phyloP scores from a whole-genome alignment of 2,888 invertebrate species.

The Ceratothoa steindachneri region DNA sequence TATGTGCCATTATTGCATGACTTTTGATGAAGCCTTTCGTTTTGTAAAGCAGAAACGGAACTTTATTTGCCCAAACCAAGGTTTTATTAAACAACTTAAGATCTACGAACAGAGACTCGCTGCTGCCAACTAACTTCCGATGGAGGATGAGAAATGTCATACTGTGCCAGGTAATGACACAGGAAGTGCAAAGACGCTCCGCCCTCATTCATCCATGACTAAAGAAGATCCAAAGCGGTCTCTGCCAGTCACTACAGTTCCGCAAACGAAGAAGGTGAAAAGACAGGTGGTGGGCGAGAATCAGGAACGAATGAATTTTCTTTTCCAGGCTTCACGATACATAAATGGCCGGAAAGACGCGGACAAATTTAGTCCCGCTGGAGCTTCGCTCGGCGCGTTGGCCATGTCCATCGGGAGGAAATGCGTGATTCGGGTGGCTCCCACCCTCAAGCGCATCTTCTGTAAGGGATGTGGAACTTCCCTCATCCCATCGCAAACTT shows the following conservation, averaged over 20 bases:
- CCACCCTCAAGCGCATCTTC: slow-evolving; percentile 28
- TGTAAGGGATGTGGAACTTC: slow-evolving; percentile 34
- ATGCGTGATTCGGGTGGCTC: slow-evolving; percentile 31
- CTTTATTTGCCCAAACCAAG: slow-evolving; percentile 93
- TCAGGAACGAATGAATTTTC: slow-evolving; percentile 40
- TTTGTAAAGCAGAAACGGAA: slow-evolving; percentile 85
- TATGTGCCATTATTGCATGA: slow-evolving; percentile 66
- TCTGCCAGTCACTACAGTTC: not conserved
- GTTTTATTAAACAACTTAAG: slow-evolving; percentile 88
- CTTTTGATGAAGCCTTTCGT: slow-evolving; percentile 77
- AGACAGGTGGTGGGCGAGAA: slow-evolving; percentile 35
- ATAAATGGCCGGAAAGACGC: not conserved
- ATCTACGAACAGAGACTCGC: slow-evolving; percentile 28
- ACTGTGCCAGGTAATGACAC: too few species aligned
- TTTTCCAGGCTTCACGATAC: slow-evolving; percentile 28
- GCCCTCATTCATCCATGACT: too few species aligned
- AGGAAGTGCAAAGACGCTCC: too few species aligned
- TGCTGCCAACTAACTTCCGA: too few species aligned
- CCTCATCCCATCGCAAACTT: slow-evolving; percentile 29
- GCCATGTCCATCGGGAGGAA: slow-evolving; percentile 25
- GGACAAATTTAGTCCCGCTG: not conserved
- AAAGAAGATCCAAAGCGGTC: not conserved
- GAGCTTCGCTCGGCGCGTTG: not conserved
- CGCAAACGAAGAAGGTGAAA: slow-evolving; percentile 29
- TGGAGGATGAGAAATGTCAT: too few species aligned